Conservation (phyloP, 2,888 invertebrate genomes). For the Acleris emargana region DNA sequence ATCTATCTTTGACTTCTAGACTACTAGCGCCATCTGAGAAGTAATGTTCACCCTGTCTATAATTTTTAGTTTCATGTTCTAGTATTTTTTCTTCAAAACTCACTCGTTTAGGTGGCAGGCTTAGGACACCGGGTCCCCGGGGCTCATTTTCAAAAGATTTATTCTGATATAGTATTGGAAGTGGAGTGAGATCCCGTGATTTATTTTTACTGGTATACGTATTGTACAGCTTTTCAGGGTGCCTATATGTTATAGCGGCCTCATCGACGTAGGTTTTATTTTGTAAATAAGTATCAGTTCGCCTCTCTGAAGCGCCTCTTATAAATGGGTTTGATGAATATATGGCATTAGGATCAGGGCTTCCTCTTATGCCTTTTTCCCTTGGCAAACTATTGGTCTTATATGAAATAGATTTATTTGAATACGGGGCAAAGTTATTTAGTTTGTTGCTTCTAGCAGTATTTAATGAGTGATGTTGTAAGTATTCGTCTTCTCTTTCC, state of each 20-base stretch:
- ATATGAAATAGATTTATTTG: slow-evolving; percentile 49
- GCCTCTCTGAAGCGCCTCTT: slow-evolving; percentile 65
- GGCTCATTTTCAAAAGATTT: slow-evolving; percentile 51
- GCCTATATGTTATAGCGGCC: slow-evolving; percentile 58
- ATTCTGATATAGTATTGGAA: slow-evolving; percentile 47
- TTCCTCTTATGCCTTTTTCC: slow-evolving; percentile 44
- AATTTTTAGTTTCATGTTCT: background rate
- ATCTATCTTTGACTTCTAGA: slow-evolving; percentile 45
- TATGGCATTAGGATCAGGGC: slow-evolving; percentile 46
- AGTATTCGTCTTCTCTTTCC: slow-evolving; percentile 84
- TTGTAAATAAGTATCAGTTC: slow-evolving; percentile 66
- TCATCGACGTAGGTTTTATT: slow-evolving; percentile 48
- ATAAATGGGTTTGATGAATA: slow-evolving; percentile 56
- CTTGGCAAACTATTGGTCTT: slow-evolving; percentile 66
- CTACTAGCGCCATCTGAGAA: slow-evolving; percentile 14
- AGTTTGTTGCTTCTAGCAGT: slow-evolving; percentile 37
- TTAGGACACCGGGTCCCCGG: slow-evolving; percentile 30
- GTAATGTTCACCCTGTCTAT: background rate
- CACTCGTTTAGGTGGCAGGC: slow-evolving; percentile 58
- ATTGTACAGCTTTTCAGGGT: slow-evolving; percentile 57
- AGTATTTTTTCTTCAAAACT: slow-evolving; percentile 59
- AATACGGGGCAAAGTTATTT: too few relatives aligned
- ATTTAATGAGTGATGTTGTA: slow-evolving; percentile 59
- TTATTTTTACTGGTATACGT: slow-evolving; percentile 43
- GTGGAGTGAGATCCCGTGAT: slow-evolving; percentile 45